phyloP scores from a whole-genome alignment of 2,888 invertebrate species.

The Norana najaformis region DNA sequence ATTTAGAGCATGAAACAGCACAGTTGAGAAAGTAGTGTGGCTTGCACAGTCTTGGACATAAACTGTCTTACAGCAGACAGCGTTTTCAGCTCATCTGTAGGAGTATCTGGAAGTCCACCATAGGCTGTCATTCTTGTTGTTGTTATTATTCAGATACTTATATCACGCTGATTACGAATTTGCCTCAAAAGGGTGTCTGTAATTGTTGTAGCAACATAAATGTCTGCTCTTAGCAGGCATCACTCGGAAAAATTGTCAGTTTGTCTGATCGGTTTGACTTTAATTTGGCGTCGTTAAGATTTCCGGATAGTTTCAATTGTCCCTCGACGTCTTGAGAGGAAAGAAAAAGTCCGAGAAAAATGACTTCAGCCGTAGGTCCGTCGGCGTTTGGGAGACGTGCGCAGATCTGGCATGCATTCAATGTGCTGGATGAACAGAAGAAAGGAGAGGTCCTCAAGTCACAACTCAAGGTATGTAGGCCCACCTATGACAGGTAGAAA shows the following conservation, averaged over 20 bases:
- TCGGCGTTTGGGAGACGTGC: constrained; percentile 8
- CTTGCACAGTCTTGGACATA: too few relatives aligned
- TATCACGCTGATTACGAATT: too few relatives aligned
- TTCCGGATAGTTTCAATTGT: background rate
- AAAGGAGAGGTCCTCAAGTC: constrained; percentile 22
- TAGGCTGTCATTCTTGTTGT: background rate
- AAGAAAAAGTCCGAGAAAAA: background rate
- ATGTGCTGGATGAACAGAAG: constrained; percentile 9
- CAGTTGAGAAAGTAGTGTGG: too few relatives aligned
- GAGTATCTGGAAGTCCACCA: background rate
- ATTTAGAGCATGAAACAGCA: too few relatives aligned
- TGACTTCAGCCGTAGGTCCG: background rate
- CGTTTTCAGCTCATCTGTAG: too few relatives aligned
- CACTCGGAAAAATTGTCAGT: background rate
- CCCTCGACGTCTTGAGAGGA: background rate
- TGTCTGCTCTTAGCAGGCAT: background rate
- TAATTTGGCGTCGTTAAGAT: too few relatives aligned
- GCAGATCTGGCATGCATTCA: constrained; percentile 22
- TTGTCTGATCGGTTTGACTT: background rate
- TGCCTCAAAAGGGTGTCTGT: too few relatives aligned
- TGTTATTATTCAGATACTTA: too few relatives aligned
- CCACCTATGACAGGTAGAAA: background rate
- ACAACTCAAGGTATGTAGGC: background rate
- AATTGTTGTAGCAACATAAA: background rate
- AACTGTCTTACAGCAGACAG: too few relatives aligned